phyloP scores from a whole-genome alignment of 2,113 vertebrate genomes.

The Lethenteron camtschaticum region DNA sequence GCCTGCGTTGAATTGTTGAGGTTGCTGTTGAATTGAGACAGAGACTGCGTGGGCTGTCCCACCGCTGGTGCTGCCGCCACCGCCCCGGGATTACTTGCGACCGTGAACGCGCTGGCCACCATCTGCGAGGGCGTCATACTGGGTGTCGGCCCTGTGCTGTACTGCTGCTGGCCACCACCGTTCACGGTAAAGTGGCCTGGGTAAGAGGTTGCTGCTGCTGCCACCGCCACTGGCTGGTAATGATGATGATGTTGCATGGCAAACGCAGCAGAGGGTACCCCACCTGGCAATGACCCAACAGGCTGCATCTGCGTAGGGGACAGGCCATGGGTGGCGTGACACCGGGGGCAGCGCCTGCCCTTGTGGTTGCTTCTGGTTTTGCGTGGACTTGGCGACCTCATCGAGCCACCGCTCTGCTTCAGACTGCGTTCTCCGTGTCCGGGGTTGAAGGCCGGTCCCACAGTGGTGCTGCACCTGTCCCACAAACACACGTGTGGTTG shows the following conservation, averaged over 20 bases:
- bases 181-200: conserved; percentile 38
- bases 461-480: no score
- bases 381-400: conserved; percentile 67
- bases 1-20: conserved; percentile 20
- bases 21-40: conserved; percentile 29
- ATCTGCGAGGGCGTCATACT: conserved; percentile 95
- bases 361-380: conserved; percentile 13
- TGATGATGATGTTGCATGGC: conserved; percentile 29
- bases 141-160: conserved; percentile 51
- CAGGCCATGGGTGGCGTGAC: no score
- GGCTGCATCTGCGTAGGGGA: no score
- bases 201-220: conserved; percentile 40
- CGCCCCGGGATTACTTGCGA: conserved; percentile 28
- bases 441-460: conserved; percentile 15
- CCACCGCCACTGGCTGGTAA: conserved; percentile 36
- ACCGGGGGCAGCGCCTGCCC: no score
- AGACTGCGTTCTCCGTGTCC: conserved; percentile 67
- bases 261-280: conserved; percentile 20
- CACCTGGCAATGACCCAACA: no score
- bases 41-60: conserved; percentile 27
- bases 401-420: conserved; percentile 95
- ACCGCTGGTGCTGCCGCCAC: conserved; percentile 13
- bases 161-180: conserved; percentile 54
- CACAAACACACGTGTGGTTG: no score
- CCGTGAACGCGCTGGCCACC: conserved; percentile 86